These are phyloP conservation scores for Brachyptera putata DNA, from an alignment of 2,888 invertebrate genomes.

Conservation along the genomic window DNA sequence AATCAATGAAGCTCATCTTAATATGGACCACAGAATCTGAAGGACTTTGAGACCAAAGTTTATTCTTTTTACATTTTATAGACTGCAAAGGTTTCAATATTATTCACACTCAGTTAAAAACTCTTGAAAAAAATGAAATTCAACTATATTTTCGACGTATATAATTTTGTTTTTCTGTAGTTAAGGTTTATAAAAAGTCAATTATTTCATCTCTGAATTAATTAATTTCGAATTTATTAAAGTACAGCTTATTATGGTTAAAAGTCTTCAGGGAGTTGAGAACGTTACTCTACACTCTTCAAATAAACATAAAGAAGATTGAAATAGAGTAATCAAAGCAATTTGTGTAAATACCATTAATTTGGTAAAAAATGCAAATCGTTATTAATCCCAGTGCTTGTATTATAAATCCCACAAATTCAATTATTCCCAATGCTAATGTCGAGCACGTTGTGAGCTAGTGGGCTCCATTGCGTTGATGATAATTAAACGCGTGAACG, in stretches of 20 bases:
- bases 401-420: conserved; percentile 16
- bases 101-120: no score
- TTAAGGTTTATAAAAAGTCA: no score
- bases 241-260: no score
- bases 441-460: conserved; percentile 27
- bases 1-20: conserved; percentile 21
- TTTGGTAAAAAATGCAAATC: conserved; percentile 3
- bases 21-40: conserved; percentile 6
- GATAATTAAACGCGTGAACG: neutral
- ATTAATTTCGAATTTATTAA: no score
- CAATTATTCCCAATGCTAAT: conserved; percentile 22
- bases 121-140: no score
- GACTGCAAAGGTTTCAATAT: no score
- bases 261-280: no score
- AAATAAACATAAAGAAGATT: neutral
- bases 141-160: no score
- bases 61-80: no score
- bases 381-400: conserved; percentile 7
- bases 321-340: neutral
- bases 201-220: no score
- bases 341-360: conserved; percentile 3
- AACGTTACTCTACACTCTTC: no score
- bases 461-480: conserved; percentile 25
- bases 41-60: neutral
- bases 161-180: no score